Evolutionary conservation across 37 sponge, comb jelly and placozoan genomes (phyloP).

Genomic region (Spongia lamella): DNA sequence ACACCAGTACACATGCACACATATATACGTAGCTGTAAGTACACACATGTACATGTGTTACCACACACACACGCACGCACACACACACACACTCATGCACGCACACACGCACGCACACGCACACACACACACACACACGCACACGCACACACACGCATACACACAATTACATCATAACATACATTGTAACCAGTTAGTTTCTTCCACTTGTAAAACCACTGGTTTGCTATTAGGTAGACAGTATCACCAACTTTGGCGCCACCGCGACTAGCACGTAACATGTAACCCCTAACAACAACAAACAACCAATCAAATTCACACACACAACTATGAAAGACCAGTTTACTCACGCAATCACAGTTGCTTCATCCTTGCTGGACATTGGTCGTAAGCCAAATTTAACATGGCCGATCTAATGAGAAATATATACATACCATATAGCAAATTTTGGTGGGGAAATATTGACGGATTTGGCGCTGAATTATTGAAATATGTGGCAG

Average conservation of each 20-base stretch:
- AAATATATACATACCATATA: no score
- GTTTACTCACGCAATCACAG: constrained; percentile 52
- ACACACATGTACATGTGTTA: neutral
- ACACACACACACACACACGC: no score
- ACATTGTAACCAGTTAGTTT: constrained; percentile 45
- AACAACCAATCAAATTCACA: neutral
- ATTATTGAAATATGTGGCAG: no score
- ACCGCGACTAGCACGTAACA: constrained; percentile 44
- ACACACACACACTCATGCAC: no score
- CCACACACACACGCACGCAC: neutral
- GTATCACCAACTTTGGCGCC: constrained; percentile 40
- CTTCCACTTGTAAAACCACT: constrained; percentile 82
- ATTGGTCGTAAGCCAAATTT: constrained; percentile 66
- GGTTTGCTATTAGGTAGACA: constrained; percentile 61
- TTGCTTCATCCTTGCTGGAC: constrained; percentile 39
- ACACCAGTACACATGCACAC: no score
- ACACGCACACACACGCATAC: no score
- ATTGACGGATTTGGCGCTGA: no score
- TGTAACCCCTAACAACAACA: constrained; percentile 48
- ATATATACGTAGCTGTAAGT: no score
- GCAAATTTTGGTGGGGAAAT: neutral
- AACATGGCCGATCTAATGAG: constrained; percentile 49
- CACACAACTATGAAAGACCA: neutral
- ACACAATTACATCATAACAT: no score
- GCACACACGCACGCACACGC: no score